Evolutionary conservation across 1,140 invertebrate genomes (phyloP).

Genomic region (Pseudomyrmex sp.): DNA sequence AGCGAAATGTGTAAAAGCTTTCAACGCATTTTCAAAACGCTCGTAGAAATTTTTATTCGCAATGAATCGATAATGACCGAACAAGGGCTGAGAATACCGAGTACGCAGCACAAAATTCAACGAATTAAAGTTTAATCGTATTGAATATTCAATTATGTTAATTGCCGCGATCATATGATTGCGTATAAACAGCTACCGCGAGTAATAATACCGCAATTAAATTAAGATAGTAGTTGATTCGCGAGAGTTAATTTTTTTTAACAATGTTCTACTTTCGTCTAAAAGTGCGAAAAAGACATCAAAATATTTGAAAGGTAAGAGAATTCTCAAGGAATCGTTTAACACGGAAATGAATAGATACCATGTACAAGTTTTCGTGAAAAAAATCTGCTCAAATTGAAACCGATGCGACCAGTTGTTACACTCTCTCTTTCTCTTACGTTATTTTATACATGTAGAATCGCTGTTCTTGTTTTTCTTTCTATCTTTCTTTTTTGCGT

Average conservation of each 20-base stretch:
- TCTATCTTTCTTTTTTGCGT: neutral
- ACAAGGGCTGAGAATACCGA: neutral
- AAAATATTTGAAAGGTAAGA: too few species aligned
- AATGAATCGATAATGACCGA: constrained; percentile 41
- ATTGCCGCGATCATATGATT: constrained; percentile 47
- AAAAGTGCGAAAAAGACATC: too few species aligned
- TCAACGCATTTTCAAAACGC: neutral
- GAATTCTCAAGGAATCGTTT: too few species aligned
- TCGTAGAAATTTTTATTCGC: constrained; percentile 26
- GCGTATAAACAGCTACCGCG: constrained; percentile 16
- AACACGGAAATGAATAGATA: too few species aligned
- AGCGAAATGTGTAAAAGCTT: neutral
- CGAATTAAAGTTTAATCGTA: constrained; percentile 54
- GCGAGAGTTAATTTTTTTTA: neutral
- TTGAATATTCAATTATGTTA: constrained; percentile 50
- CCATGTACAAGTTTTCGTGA: too few species aligned
- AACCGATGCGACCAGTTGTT: neutral
- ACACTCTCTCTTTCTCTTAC: neutral
- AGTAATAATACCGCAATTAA: neutral
- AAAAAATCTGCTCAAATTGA: neutral
- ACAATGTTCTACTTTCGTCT: too few species aligned
- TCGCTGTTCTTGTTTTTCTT: neutral
- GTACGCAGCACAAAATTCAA: constrained; percentile 3
- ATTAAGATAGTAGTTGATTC: constrained; percentile 24
- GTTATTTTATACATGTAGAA: constrained; percentile 1